Evolutionary conservation across 2,113 vertebrate genomes (phyloP), one percentile per base, ranked within the genome.

Genomic region (Pelodiscus sinensis): DNA sequence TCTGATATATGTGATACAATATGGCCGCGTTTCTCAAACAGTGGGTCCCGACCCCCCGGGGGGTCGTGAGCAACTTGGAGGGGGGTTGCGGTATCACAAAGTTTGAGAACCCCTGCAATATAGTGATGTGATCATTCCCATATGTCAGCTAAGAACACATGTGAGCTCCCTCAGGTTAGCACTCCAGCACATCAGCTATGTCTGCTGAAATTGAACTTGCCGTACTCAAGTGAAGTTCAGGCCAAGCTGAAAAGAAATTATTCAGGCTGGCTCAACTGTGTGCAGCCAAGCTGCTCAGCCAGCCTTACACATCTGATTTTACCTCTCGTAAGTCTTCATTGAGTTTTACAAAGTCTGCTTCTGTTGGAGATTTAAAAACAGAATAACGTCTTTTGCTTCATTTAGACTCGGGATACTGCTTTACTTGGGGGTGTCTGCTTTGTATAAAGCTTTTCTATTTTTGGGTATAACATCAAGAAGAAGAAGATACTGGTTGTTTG

Each of bases 281-380:
- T 50, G 12, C 10, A 50, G 25, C 24, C 25, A 84, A n/a, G 8
- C 38, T 0, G 0, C 4, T 56, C 77, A 55, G 35, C 44, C 50
- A 56, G 68, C 79, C 4, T 0, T 84, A 12, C 6, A 3, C 0
- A 0, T 77, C 18, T 54, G 78, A 35, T 68, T 68, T 68, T 68
- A 68, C n/a, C 65, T 0, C 0, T 65, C 94, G 3, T 2, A 56
- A 4, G 6, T 44, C 79, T 0, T 1, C 44, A n/a, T 54, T 86
- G 86, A 44, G 38, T 88, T 94, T 75, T 83, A 79, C 55, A 2
- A 1, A 31, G 22, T 11, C 44, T 51, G 18, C 31, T 73, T 56
- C 56, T 31, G 9, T 71, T 54, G 11, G 57, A 27, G 78, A 27
- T 22, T 84, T 71, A 71, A 71, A 35, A 71, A 18, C n/a, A 19